Base-by-base conservation (phyloP, 2,888 invertebrate genomes). In the Ditula angustiorana region DNA sequence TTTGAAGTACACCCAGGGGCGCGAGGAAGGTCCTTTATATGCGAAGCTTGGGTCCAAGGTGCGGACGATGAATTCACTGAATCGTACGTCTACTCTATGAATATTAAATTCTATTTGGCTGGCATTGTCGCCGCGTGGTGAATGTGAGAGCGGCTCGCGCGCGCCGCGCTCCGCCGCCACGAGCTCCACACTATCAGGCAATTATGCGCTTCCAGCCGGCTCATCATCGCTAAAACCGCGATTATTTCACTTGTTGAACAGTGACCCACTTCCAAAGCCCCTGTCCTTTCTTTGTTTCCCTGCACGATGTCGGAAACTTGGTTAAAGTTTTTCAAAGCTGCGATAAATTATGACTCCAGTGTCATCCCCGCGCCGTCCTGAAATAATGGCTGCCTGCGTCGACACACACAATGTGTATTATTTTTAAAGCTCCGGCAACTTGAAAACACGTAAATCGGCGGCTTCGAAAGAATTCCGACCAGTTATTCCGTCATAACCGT, bases 21-120 rank as follows among this genome's bases (percentile, higher is more conserved):
- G 85, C 83, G 75, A 81, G 85, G 80, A 86, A 87, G 86, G 86
- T 87, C 86, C 86, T 90, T 90, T 88, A 88, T 89, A 90, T 90
- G 88, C 87, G 86, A 81, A 80, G 78, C 88, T 83, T 78, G 85
- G 86, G 88, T 86, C 86, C 82, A 86, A 90, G 91, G 90, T 88
- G 89, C 86, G 88, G 86, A 80, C 88, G 83, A 88, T 88, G 90
- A 87, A 88, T 91, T 92, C 91, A 89, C 83, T 89, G 90, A 92
- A 90, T 91, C 87, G 89, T 87, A 89, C 85, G 88, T 85, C 85
- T 84, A 80, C 86, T 88, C 91, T 90, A 91, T 92, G 90, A 91
- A 92, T 92, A 90, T 90, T 90, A 91, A 90, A 90, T 89, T 90
- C 82, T 88, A 92, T 92, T 90, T 88, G 87, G 85, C 82, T 82